phyloP scores from a whole-genome alignment of 2,888 invertebrate genomes.

The Orchestes rusci region DNA sequence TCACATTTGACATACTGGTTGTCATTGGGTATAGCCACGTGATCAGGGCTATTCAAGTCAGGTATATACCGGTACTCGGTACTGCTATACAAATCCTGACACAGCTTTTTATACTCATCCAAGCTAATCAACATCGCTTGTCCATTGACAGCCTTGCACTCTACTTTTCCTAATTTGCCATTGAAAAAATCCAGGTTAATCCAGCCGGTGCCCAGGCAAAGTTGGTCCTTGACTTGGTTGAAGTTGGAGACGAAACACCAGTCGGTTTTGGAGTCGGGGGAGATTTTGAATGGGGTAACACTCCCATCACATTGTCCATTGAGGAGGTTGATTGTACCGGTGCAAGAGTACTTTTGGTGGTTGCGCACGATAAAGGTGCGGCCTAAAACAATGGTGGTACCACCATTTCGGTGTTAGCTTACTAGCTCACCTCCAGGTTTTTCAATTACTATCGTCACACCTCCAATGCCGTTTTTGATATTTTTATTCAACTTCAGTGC shows the following conservation, averaged over 20 bases:
- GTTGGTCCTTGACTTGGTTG: conserved; percentile 16
- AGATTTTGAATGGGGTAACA: background rate
- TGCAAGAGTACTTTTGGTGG: background rate
- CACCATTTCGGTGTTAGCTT: conserved; percentile 1
- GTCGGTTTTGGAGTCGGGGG: conserved; percentile 13
- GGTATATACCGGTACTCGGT: conserved; percentile 24
- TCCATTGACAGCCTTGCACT: background rate
- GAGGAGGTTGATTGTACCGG: background rate
- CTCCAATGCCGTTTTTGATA: conserved; percentile 27
- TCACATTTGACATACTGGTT: conserved; percentile 25
- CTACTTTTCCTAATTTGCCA: no score
- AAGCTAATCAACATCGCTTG: background rate
- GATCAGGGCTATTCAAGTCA: conserved; percentile 13
- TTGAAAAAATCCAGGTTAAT: no score
- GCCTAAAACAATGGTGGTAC: conserved; percentile 12
- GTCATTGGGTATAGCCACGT: conserved; percentile 24
- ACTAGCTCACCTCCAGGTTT: conserved; percentile 23
- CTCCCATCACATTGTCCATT: conserved; percentile 4
- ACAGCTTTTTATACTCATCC: conserved; percentile 24
- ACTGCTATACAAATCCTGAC: conserved; percentile 9
- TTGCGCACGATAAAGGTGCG: background rate
- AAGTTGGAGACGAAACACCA: conserved; percentile 18
- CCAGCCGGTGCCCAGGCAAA: conserved; percentile 24
- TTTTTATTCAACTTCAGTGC: conserved; percentile 22
- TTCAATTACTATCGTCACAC: conserved; percentile 24